Conservation (phyloP, 1,140 invertebrate species). For the Platyura marginata region DNA sequence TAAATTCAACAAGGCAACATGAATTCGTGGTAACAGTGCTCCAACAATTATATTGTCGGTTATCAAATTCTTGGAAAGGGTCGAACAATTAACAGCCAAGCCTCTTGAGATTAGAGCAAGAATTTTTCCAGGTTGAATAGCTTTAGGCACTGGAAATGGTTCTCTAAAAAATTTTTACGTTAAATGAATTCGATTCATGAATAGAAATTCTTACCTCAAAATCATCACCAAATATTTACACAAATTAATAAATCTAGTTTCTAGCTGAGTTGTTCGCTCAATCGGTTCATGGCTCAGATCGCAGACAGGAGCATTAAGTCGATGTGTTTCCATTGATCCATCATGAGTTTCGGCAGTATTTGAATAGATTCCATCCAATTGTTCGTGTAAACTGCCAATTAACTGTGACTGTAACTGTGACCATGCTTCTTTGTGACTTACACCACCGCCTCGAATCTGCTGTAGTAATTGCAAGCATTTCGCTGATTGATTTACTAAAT, state of each 20-base stretch:
- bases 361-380: slow-evolving; percentile 3
- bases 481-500: slow-evolving; percentile 1
- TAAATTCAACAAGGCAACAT: slow-evolving; percentile 3
- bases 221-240: slow-evolving; percentile 2
- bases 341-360: slow-evolving; percentile 5
- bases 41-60: slow-evolving; percentile 5
- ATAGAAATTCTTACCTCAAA: slow-evolving; percentile 3
- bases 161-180: slow-evolving; percentile 1
- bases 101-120: slow-evolving; percentile 4
- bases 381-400: slow-evolving; percentile 3
- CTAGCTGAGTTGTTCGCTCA: slow-evolving; percentile 2
- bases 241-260: slow-evolving; percentile 4
- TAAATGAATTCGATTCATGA: background rate
- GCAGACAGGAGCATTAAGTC: background rate
- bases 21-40: slow-evolving; percentile 5
- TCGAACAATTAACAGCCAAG: slow-evolving; percentile 4
- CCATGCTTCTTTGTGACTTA: slow-evolving; percentile 5
- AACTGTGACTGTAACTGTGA: slow-evolving; percentile 5
- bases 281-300: slow-evolving; percentile 5
- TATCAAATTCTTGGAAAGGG: slow-evolving; percentile 3
- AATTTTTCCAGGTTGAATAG: slow-evolving; percentile 2
- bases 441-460: slow-evolving; percentile 2
- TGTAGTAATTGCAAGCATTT: slow-evolving; percentile 6
- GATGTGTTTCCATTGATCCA: background rate
- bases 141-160: slow-evolving; percentile 6